These are phyloP conservation scores for Alaudala cheleensis DNA, from an alignment of 2,113 vertebrate species.

Conservation along the genomic window DNA sequence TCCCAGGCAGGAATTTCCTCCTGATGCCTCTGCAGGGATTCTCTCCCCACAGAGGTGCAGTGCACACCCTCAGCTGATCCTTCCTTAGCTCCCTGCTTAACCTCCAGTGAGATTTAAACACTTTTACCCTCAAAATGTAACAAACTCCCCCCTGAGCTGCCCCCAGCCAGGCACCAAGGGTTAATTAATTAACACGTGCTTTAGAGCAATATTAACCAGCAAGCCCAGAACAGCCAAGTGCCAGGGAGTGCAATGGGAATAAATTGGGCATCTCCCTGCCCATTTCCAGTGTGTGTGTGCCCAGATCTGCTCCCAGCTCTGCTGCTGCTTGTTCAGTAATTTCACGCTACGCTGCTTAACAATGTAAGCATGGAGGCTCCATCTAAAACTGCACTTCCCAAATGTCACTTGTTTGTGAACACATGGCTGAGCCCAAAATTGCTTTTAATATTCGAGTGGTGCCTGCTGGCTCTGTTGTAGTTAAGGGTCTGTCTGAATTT, in stretches of 20 bases:
- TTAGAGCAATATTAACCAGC: neutral
- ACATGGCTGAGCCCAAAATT: conserved; percentile 73
- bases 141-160: neutral
- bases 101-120: neutral
- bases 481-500: neutral
- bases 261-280: conserved; percentile 40
- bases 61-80: neutral
- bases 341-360: conserved; percentile 69
- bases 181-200: neutral
- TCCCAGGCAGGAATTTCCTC: neutral
- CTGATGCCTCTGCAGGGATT: neutral
- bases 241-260: neutral
- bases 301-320: neutral
- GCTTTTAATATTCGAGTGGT: conserved; percentile 64
- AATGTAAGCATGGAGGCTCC: conserved; percentile 54
- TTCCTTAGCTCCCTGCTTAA: neutral
- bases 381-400: conserved; percentile 60
- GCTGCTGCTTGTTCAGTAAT: conserved; percentile 66
- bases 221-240: neutral
- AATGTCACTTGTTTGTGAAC: conserved; percentile 75
- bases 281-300: neutral
- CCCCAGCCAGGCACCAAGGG: neutral
- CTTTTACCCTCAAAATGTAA: neutral
- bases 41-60: neutral
- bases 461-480: neutral